Base-by-base conservation (phyloP, 2,113 vertebrate genomes). In the Cyanoramphus novaezelandiae region DNA sequence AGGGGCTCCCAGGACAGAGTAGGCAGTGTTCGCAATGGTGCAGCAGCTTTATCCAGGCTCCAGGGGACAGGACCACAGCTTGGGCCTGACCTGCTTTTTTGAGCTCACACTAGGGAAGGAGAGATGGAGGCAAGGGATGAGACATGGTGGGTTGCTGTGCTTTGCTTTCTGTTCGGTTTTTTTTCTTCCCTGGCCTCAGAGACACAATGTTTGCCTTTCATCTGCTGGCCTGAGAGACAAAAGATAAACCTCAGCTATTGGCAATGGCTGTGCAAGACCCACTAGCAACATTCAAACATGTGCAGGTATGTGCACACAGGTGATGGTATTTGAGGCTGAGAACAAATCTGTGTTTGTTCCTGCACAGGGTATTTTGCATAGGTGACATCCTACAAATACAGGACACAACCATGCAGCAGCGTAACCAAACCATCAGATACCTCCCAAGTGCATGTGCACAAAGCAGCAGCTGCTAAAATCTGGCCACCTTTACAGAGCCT, bases 391-490 rank as follows among this genome's bases (percentile, higher is more conserved):
- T 88, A 67, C 68, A 62, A 25, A 14, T 10, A 19, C 6, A 49
- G 52, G 37, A 14, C 57, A 6, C 24, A 52, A 10, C 44, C 37
- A 39, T 50, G 60, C 72, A 53, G 41, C 15, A 17, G 17, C 72
- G 46, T 15, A 43, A 55, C 9, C 29, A 50, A 20, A 3, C 2
- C 31, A 11, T 21, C 41, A 52, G 50, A 8, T 14, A 7, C 15
- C 39, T 24, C 3, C 6, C 2, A 0, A 10, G 6, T 0, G 11
- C 0, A 2, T 7, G 20, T 27, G 17, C 31, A 9, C 8, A 33
- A 21, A 20, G 59, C 50, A 52, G n/a, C 62, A 68, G 82, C 69
- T 57, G 2, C 10, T 8, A 6, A n/a, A 27, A 0, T 13, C 9
- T 19, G 50, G 13, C n/a, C 10, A 2, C 13, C 59, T 60, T 55